These are phyloP conservation scores for Aphelocoma coerulescens DNA, from an alignment of 2,113 vertebrate genomes.

Conservation along the genomic window DNA sequence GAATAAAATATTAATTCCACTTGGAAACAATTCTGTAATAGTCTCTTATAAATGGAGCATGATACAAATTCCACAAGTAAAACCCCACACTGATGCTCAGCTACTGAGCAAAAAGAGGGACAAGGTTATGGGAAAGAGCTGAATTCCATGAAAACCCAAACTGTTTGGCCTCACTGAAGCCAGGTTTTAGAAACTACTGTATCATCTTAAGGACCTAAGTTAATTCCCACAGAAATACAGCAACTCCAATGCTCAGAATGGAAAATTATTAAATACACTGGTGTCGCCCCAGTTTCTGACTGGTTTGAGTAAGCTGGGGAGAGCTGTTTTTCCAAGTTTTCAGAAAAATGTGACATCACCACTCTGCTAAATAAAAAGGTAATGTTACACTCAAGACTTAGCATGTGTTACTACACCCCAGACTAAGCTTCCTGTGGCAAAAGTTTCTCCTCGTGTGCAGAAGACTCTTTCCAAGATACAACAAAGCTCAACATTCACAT, in stretches of 20 bases:
- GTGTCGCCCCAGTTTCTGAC: neutral
- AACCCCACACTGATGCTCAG: neutral
- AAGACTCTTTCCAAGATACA: neutral
- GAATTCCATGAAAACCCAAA: neutral
- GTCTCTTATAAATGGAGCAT: neutral
- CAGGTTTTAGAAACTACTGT: neutral
- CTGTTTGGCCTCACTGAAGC: neutral
- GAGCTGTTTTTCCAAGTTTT: neutral
- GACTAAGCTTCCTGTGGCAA: neutral
- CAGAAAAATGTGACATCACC: neutral
- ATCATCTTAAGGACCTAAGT: neutral
- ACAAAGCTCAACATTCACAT: neutral
- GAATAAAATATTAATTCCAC: constrained; percentile 9
- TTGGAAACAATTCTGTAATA: neutral
- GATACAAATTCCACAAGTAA: neutral
- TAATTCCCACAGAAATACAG: neutral
- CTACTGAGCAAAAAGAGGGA: neutral
- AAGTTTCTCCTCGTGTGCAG: neutral
- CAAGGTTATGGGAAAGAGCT: neutral
- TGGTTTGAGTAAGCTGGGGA: neutral
- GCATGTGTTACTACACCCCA: neutral
- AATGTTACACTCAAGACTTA: neutral
- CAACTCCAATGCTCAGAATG: neutral
- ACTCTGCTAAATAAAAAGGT: neutral
- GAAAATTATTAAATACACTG: neutral